These are phyloP conservation scores for Blastomussa wellsi DNA, from an alignment of 92 coral and sea anemone genomes.

Conservation along the genomic window DNA sequence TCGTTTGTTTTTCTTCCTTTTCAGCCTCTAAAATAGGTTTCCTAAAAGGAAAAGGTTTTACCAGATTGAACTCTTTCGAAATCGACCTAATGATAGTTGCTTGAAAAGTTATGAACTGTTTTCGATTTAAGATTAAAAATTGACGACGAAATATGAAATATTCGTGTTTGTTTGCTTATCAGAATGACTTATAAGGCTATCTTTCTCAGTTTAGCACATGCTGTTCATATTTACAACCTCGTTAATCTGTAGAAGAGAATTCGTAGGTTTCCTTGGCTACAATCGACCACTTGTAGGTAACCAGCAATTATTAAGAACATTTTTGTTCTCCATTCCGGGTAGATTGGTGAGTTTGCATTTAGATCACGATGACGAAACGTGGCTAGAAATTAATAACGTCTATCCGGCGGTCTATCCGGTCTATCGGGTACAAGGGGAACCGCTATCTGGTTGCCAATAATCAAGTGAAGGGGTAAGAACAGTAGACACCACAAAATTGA, in stretches of 20 bases:
- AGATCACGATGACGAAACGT: not conserved
- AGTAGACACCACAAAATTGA: conserved; percentile 36
- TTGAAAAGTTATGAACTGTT: too few relatives aligned
- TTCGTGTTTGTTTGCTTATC: too few relatives aligned
- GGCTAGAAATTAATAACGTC: not conserved
- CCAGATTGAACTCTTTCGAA: not conserved
- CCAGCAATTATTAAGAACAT: not conserved
- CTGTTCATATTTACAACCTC: too few relatives aligned
- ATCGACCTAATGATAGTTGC: not conserved
- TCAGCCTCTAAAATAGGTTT: too few relatives aligned
- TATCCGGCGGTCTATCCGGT: not conserved
- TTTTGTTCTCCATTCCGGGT: too few relatives aligned
- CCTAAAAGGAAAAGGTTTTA: too few relatives aligned
- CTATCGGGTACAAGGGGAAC: not conserved
- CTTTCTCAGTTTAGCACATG: too few relatives aligned
- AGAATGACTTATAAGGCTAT: too few relatives aligned
- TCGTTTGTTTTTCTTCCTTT: too few relatives aligned
- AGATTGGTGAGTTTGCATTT: too few relatives aligned
- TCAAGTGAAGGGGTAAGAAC: not conserved
- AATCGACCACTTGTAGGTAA: not conserved
- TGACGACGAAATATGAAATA: not conserved
- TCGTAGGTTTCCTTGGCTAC: too few relatives aligned
- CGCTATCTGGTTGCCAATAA: not conserved
- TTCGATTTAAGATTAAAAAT: too few relatives aligned
- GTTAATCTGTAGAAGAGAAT: not conserved